A percentile compares a stretch with the other conserved stretches of the same genome.
Conservation (phyloP, 2,888 invertebrate species). For the Drosophila ezoana region DNA sequence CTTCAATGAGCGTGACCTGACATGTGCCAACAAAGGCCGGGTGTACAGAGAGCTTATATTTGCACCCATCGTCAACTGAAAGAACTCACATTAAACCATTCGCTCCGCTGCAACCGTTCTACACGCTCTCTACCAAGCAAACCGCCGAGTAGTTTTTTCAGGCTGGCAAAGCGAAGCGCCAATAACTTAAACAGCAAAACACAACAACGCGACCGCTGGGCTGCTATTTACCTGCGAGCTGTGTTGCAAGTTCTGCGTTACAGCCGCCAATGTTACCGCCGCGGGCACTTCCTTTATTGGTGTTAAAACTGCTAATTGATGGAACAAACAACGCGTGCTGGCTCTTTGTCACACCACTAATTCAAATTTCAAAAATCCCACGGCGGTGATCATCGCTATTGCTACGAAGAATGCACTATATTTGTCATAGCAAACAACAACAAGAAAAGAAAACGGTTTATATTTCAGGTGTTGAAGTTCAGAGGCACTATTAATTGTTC, state of each 20-base stretch:
- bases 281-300: conserved; percentile 60
- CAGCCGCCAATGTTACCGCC: conserved; percentile 34
- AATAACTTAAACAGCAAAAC: conserved; percentile 1
- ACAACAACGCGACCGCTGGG: conserved; percentile 22
- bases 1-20: conserved; percentile 32
- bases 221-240: conserved; percentile 66
- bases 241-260: conserved; percentile 57
- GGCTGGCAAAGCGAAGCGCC: conserved; percentile 23
- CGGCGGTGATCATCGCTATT: not conserved
- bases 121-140: not conserved
- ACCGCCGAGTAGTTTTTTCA: not conserved
- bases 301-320: conserved; percentile 64
- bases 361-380: conserved; percentile 44
- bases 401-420: not conserved
- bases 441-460: not conserved
- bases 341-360: conserved; percentile 43
- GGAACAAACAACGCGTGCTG: conserved; percentile 73
- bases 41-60: conserved; percentile 28
- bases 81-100: not conserved
- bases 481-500: not conserved
- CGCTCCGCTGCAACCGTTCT: not conserved
- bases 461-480: not conserved
- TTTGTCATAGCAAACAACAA: not conserved
- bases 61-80: conserved; percentile 11
- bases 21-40: conserved; percentile 57